Evolutionary conservation across 1,140 invertebrate species (phyloP), one percentile per base, ranked within the genome.

Genomic region (Rhyacophila brunnea): DNA sequence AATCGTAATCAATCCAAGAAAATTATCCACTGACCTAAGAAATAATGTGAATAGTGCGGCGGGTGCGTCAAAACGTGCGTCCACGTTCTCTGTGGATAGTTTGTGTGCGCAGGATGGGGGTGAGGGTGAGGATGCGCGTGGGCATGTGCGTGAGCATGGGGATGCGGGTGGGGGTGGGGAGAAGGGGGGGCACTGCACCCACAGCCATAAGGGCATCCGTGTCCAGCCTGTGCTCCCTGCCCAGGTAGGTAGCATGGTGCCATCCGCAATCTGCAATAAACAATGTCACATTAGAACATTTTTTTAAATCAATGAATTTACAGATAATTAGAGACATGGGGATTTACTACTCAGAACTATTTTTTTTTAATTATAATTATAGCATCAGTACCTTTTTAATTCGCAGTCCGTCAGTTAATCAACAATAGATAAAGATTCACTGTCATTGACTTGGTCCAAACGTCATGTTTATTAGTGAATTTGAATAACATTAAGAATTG

Each of bases 41-140:
- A 54, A 19, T 50, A 45, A 20, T 54, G 44, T 2, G 56, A 34
- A 49, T 59, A 64, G 11, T 55, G 56, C n/a, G 61, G 61, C 0
- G 61, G 61, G 34, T 64, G 51, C 11, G 51, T 64, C 38, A 59
- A 64, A 11, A 56, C 56, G 35, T 64, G 56, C 6, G 57, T 56
- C 61, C 61, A 64, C 1, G 54, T 62, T 2, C 60, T 13, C 17
- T 46, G 55, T 7, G 51, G 46, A 46, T 63, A 50, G 34, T 68
- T 66, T 6, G 64, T 47, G 58, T 66, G 68, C 56, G 66, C 64
- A 48, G 74, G 76, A 60, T 70, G 68, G n/a, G 68, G 68, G 58
- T 69, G 68, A 13, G 67, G 67, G 19, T 71, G 67, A 34, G 72
- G 67, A 50, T 71, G 72, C 44, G 47, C 36, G 18, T 58, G 46